These are phyloP conservation scores for Lemur catta DNA, from an alignment of 2,797 vertebrate genomes.

Conservation along the genomic window DNA sequence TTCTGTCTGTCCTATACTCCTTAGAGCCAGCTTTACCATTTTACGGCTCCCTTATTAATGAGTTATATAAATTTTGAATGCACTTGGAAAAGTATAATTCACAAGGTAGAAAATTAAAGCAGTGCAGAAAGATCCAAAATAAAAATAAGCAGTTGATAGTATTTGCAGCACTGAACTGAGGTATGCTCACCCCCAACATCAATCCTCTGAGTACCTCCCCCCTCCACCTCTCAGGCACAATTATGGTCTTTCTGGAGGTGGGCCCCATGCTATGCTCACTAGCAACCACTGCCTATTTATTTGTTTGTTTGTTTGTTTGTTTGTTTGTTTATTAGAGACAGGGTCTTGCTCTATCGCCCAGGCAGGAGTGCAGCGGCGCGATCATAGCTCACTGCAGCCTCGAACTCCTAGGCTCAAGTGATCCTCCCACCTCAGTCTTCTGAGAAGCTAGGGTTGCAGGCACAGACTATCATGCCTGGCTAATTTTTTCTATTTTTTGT, in stretches of 20 bases:
- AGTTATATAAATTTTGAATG: background rate
- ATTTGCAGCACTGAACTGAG: background rate
- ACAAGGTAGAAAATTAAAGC: background rate
- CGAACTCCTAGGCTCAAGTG: background rate
- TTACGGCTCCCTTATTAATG: background rate
- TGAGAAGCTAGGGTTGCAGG: background rate
- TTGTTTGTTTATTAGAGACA: background rate
- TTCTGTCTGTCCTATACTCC: background rate
- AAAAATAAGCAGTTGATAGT: background rate
- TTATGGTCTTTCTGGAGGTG: background rate
- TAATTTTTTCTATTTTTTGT: background rate
- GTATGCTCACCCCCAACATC: background rate
- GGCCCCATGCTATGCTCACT: background rate
- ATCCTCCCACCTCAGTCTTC: background rate
- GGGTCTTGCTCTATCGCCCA: background rate
- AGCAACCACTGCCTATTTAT: background rate
- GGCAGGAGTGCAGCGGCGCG: background rate
- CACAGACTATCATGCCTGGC: background rate
- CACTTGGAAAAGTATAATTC: background rate
- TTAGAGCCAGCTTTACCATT: background rate
- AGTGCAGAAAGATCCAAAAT: background rate
- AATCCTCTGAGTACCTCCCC: background rate
- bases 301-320: background rate
- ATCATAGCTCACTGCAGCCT: background rate
- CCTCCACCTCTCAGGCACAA: background rate